Conservation (phyloP, 2,113 vertebrate genomes). For the rabbit (Oryctolagus cuniculus) region DNA sequence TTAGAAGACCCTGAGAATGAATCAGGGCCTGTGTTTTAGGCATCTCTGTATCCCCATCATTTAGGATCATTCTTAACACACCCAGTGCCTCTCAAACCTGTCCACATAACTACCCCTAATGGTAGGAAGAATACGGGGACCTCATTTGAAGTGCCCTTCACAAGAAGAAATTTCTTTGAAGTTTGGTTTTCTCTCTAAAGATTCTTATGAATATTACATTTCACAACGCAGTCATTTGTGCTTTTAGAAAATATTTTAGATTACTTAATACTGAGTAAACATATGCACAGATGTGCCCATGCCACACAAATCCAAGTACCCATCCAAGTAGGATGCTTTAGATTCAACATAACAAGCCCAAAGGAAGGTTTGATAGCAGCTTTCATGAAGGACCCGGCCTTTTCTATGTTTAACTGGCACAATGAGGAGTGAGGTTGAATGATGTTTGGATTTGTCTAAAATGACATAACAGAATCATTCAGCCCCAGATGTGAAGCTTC, state of each 20-base stretch:
- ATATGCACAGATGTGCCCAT: neutral
- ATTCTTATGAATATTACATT: neutral
- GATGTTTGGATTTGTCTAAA: constrained; percentile 33
- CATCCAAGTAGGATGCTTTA: neutral
- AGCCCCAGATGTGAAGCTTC: neutral
- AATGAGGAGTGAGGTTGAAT: neutral
- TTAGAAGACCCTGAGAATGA: constrained; percentile 28
- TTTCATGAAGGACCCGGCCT: neutral
- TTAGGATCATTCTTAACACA: neutral
- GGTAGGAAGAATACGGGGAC: neutral
- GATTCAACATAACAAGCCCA: neutral
- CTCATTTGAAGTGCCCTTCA: neutral
- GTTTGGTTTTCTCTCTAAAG: neutral
- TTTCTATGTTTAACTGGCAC: neutral
- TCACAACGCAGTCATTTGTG: neutral
- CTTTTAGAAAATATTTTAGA: neutral
- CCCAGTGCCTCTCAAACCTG: neutral
- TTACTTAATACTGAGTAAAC: constrained; percentile 17
- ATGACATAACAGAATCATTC: constrained; percentile 25
- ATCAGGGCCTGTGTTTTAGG: neutral
- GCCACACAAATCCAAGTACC: neutral
- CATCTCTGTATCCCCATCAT: constrained; percentile 29
- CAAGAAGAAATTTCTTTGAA: constrained; percentile 24
- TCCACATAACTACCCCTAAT: neutral
- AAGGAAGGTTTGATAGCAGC: neutral